These are phyloP conservation scores for Bicyclus anynana DNA, from an alignment of 1,140 invertebrate species.

Conservation along the genomic window DNA sequence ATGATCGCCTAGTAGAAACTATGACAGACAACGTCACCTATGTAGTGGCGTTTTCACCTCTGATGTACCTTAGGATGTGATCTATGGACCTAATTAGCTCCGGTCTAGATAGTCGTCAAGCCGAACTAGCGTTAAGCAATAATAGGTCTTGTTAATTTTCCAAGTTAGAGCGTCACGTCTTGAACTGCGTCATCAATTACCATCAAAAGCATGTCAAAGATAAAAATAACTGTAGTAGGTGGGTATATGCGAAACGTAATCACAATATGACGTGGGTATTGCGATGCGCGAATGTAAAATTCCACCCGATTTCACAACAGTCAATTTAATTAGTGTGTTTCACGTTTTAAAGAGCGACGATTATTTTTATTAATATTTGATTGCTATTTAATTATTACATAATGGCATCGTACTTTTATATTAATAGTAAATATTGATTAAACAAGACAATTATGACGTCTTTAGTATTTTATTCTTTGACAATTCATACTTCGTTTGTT, in stretches of 20 bases:
- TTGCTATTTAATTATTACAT: too few relatives aligned
- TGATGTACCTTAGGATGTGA: too few relatives aligned
- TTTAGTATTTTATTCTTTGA: too few relatives aligned
- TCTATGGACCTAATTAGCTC: too few relatives aligned
- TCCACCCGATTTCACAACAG: conserved; percentile 22
- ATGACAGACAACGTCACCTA: too few relatives aligned
- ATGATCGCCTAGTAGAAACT: too few relatives aligned
- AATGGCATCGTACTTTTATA: not conserved
- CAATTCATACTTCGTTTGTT: too few relatives aligned
- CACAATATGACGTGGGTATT: conserved; percentile 5
- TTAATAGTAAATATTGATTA: too few relatives aligned
- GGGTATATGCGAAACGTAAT: conserved; percentile 8
- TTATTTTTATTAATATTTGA: conserved; percentile 34
- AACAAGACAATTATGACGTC: too few relatives aligned
- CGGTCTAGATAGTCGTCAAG: too few relatives aligned
- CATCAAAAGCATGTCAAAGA: not conserved
- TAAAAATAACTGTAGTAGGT: not conserved
- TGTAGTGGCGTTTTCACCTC: too few relatives aligned
- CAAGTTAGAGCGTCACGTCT: not conserved
- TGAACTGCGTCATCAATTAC: not conserved
- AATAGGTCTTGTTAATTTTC: not conserved
- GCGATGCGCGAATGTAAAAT: conserved; percentile 11
- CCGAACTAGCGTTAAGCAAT: not conserved
- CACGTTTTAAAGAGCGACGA: conserved; percentile 14
- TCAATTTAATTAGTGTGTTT: conserved; percentile 26